A percentile compares a stretch with the other conserved stretches of the same genome.
Evolutionary conservation across 2,888 invertebrate species (phyloP).

Genomic region (Parapristionchus giblindavisi): DNA sequence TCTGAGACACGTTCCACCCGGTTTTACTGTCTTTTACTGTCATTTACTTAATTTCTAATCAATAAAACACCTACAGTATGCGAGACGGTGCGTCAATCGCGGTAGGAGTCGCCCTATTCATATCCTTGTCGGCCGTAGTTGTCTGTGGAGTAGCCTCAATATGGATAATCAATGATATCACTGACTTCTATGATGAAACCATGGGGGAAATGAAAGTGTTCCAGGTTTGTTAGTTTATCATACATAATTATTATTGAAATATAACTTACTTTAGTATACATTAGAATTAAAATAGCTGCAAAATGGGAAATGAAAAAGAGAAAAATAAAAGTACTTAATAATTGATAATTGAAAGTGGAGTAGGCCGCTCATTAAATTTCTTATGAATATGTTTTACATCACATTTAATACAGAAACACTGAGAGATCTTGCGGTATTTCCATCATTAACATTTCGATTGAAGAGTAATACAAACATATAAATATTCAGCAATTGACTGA

Average conservation of each 20-base stretch:
- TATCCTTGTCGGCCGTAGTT: conserved; percentile 44
- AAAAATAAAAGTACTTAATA: neutral
- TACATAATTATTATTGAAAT: too few species aligned
- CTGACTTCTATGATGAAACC: conserved; percentile 50
- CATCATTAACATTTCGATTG: neutral
- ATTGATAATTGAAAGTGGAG: too few species aligned
- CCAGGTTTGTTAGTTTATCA: conserved; percentile 27
- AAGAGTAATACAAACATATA: neutral
- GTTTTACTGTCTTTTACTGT: too few species aligned
- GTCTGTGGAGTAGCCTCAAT: conserved; percentile 41
- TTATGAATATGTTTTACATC: too few species aligned
- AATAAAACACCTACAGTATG: conserved; percentile 10
- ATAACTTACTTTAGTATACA: too few species aligned
- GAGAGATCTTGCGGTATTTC: too few species aligned
- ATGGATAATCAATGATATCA: conserved; percentile 47
- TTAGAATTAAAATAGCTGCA: neutral
- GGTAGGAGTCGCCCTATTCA: conserved; percentile 42
- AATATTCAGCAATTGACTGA: conserved; percentile 14
- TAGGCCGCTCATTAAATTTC: too few species aligned
- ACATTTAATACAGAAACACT: too few species aligned
- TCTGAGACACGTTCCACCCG: too few species aligned
- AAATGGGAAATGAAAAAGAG: neutral
- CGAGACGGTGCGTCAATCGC: conserved; percentile 43
- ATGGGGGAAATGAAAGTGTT: conserved; percentile 48
- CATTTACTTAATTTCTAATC: too few species aligned